Conservation (phyloP, 2,888 invertebrate species). For the Homarus gammarus region DNA sequence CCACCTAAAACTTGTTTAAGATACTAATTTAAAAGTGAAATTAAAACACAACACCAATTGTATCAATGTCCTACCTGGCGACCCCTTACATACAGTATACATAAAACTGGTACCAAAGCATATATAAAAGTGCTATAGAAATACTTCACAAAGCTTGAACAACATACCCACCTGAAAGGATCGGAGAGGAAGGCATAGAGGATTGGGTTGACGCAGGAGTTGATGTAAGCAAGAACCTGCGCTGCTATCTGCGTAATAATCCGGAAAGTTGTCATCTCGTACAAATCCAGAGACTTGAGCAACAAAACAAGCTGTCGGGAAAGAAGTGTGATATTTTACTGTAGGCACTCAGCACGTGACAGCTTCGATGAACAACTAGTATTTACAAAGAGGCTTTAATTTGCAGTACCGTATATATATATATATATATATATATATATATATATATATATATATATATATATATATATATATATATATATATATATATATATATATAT, state of each 20-base stretch:
- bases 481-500: constrained; percentile 5
- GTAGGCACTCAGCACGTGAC: too few species aligned
- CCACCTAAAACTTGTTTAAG: too few species aligned
- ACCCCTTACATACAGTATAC: too few species aligned
- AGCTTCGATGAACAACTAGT: too few species aligned
- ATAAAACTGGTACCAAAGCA: too few species aligned
- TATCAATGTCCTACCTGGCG: too few species aligned
- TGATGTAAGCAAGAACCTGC: constrained; percentile 93
- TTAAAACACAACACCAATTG: too few species aligned
- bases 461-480: neutral
- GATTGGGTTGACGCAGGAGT: constrained; percentile 96
- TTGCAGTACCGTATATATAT: neutral
- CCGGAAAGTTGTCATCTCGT: constrained; percentile 83
- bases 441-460: neutral
- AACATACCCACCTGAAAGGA: constrained; percentile 85
- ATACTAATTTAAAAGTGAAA: too few species aligned
- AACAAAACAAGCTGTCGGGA: constrained; percentile 87
- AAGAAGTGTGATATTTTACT: neutral
- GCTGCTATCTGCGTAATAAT: constrained; percentile 88
- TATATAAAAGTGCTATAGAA: neutral
- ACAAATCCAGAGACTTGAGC: constrained; percentile 86
- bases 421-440: neutral
- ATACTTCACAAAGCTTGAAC: too few species aligned
- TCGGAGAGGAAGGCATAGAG: constrained; percentile 96
- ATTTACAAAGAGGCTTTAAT: neutral